Base-by-base conservation (phyloP, 2,797 vertebrate species). In the Girardinus metallicus region DNA sequence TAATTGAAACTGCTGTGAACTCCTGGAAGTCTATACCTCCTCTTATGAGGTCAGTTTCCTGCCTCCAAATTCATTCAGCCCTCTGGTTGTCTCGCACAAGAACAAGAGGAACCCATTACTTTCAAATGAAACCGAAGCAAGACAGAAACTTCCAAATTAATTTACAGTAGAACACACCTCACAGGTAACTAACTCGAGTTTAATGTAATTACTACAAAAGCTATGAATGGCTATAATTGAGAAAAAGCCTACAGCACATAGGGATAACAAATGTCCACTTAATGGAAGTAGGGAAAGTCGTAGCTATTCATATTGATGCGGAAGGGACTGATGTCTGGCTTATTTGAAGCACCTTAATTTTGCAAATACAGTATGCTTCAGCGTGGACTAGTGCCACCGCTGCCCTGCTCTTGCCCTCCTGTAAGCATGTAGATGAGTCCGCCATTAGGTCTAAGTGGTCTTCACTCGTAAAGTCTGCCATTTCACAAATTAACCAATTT, bases 201-300 rank as follows among this genome's bases (percentile, higher is more conserved):
- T 95, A 93, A 96, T 95, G 94, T 96, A 96, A 96, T 96, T 96
- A 96, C 94, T 92, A 91, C 89, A 92, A 92, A 92, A 92, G 90
- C 92, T 94, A 93, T 95, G 95, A 95, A 95, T 95, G 94, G 92
- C 85, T 93, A 93, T 95, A 96, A 96, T 96, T 96, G 95, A 95
- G 93, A 94, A 94, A 95, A 94, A 81, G 94, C 96, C 95, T 95
- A 95, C 94, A 96, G 95, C 94, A 88, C 89, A 90, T 92, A 92
- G 88, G 94, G 92, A 94, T 95, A 96, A 96, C 91, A 89, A 95
- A 95, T 94, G 93, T 91, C 78, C 64, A 92, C 88, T 93, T 95
- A 95, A 96, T 95, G 95, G 93, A 94, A 93, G 93, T 85, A 79
- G 90, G 91, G 92, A 93, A 94, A 85, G 90, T 88, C 89, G 86